Base-by-base conservation (phyloP, 1,140 invertebrate genomes). In the Drosophila sp. region DNA sequence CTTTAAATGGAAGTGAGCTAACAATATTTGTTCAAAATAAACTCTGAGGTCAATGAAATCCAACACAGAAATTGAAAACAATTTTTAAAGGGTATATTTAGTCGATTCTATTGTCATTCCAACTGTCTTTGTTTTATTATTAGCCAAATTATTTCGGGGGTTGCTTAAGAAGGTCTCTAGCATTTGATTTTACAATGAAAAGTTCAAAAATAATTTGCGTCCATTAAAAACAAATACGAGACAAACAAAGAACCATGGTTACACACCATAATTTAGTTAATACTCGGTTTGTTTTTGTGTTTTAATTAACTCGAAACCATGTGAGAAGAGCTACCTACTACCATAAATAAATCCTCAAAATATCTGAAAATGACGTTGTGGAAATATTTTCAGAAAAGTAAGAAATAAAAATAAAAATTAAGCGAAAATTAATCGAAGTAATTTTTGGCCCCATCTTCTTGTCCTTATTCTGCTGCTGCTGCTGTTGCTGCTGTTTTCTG, bases 391-490 rank as follows among this genome's bases (percentile, higher is more conserved):
- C 63, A 56, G 23, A 50, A 50, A 29, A 87, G 80, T 87, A 87
- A 87, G 84, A 87, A 87, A 87, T 87, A 87, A 87, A 89, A 89
- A 87, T 87, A 89, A 87, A 87, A 87, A 84, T 87, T 89, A 89
- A 89, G 70, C 80, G 84, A 84, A 87, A 87, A 87, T 87, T 87
- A 87, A 87, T 87, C 83, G 85, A 89, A 87, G 83, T 87, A 85
- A 83, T 82, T 82, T 82, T 33, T 50, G 67, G 67, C 67, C 68
- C 35, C 35, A 38, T 44, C 17, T 58, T 57, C 76, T 67, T 41
- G 47, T 61, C 50, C 58, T 57, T 57, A 73, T 64, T 50, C 55
- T 65, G 54, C 60, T 25, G 23, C 50, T 27, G 38, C 44, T 11
- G 44, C 50, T 27, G 30, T 40, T n/a, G 27, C 35, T 29, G 41